These are phyloP conservation scores for Dreissena polymorpha DNA, from an alignment of 1,140 invertebrate genomes.

Conservation along the genomic window DNA sequence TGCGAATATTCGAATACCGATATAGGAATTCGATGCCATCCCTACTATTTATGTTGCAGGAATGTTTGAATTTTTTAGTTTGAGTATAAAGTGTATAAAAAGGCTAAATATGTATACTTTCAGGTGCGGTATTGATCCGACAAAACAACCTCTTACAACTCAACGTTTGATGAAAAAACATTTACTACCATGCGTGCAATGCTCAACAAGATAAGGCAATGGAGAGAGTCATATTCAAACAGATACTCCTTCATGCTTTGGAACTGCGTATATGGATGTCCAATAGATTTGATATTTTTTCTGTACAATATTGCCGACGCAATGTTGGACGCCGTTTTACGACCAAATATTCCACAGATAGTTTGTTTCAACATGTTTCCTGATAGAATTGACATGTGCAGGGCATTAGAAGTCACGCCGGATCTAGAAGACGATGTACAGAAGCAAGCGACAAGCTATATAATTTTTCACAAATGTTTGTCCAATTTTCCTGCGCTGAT, in stretches of 20 bases:
- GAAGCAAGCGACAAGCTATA: conserved; percentile 66
- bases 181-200: too few species aligned
- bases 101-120: too few species aligned
- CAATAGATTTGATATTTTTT: conserved; percentile 62
- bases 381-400: conserved; percentile 53
- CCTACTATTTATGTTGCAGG: too few species aligned
- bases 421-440: conserved; percentile 68
- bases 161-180: too few species aligned
- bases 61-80: too few species aligned
- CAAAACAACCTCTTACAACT: too few species aligned
- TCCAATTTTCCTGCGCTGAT: conserved; percentile 71
- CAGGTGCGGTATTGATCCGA: too few species aligned
- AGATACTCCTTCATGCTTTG: conserved; percentile 39
- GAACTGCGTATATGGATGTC: conserved; percentile 60
- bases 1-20: too few species aligned
- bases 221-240: conserved; percentile 16
- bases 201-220: conserved; percentile 5
- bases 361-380: conserved; percentile 67
- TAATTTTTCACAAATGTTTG: conserved; percentile 70
- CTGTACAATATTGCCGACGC: conserved; percentile 64
- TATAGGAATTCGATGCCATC: too few species aligned
- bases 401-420: conserved; percentile 55
- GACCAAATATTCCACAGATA: conserved; percentile 66
- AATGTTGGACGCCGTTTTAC: conserved; percentile 61
- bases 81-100: too few species aligned